Percentiles rank a stretch among this genome's conserved stretches.
These are phyloP conservation scores for Apeltes quadracus DNA, from an alignment of 2,113 vertebrate species.

Conservation along the genomic window DNA sequence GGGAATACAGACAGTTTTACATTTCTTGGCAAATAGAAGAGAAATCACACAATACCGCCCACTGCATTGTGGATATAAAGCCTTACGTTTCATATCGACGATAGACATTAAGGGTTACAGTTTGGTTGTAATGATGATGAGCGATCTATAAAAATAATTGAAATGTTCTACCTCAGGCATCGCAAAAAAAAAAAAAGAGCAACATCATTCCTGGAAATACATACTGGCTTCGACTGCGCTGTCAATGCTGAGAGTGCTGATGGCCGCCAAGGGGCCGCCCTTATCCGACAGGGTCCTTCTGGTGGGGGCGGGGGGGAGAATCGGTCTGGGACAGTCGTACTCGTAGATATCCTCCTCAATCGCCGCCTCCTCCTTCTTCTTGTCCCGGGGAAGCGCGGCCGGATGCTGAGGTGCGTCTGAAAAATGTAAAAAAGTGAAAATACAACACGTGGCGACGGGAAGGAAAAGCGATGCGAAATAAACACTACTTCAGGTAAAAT, in stretches of 20 bases:
- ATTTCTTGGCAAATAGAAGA: not conserved
- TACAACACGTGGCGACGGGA: not conserved
- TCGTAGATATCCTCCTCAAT: conserved; percentile 85
- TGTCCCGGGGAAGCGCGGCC: conserved; percentile 63
- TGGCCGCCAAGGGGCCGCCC: conserved; percentile 80
- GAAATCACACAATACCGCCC: not conserved
- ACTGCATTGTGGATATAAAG: not conserved
- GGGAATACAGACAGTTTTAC: not conserved
- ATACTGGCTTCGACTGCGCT: conserved; percentile 68
- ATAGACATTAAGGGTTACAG: too few species aligned
- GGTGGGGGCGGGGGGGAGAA: conserved; percentile 75
- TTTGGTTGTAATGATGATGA: not conserved
- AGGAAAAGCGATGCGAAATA: not conserved
- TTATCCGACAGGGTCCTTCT: conserved; percentile 89
- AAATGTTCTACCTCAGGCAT: not conserved
- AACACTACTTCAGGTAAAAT: not conserved
- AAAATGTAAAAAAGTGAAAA: not conserved
- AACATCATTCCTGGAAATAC: conserved; percentile 6
- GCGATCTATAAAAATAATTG: not conserved
- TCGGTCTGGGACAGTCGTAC: conserved; percentile 88
- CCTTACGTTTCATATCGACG: too few species aligned
- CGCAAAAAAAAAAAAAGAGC: not conserved
- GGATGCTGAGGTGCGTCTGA: conserved; percentile 63
- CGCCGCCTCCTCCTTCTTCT: conserved; percentile 74
- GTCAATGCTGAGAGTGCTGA: conserved; percentile 84